Evolutionary conservation across 2,113 vertebrate species (phyloP).

Genomic region (Hystrix cristata): DNA sequence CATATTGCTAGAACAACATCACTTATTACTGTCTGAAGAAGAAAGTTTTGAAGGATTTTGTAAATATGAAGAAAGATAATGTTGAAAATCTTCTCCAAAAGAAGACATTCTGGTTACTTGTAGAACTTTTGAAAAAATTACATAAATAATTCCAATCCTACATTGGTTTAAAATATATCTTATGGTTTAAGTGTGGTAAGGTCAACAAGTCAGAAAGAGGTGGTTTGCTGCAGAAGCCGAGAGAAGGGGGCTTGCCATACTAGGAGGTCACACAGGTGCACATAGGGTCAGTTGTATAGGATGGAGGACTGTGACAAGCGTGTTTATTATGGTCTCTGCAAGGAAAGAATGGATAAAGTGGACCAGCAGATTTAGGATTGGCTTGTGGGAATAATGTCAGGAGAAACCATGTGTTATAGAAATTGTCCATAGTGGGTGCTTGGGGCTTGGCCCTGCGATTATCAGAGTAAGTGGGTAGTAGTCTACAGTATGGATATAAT

Average conservation of each 20-base stretch:
- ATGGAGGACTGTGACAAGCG: accelerated
- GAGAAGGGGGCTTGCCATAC: background rate
- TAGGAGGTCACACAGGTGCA: background rate
- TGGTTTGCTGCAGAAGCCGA: too few species aligned
- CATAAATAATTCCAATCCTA: slow-evolving; percentile 16
- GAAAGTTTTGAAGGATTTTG: background rate
- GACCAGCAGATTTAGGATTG: background rate
- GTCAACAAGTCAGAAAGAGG: background rate
- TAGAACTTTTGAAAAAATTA: background rate
- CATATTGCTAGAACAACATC: background rate
- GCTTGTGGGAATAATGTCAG: background rate
- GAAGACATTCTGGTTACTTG: slow-evolving; percentile 17
- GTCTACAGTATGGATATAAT: background rate
- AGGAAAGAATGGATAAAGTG: background rate
- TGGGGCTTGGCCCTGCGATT: too few species aligned
- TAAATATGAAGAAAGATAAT: background rate
- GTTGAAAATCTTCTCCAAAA: background rate
- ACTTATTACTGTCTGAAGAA: background rate
- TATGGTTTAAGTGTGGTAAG: background rate
- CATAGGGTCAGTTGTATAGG: background rate
- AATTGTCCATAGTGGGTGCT: background rate
- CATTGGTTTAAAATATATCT: background rate
- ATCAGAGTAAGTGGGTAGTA: background rate
- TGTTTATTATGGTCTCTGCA: background rate
- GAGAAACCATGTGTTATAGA: too few species aligned